Conservation (phyloP, 2,113 vertebrate genomes). For the Sminthopsis crassicaudata region DNA sequence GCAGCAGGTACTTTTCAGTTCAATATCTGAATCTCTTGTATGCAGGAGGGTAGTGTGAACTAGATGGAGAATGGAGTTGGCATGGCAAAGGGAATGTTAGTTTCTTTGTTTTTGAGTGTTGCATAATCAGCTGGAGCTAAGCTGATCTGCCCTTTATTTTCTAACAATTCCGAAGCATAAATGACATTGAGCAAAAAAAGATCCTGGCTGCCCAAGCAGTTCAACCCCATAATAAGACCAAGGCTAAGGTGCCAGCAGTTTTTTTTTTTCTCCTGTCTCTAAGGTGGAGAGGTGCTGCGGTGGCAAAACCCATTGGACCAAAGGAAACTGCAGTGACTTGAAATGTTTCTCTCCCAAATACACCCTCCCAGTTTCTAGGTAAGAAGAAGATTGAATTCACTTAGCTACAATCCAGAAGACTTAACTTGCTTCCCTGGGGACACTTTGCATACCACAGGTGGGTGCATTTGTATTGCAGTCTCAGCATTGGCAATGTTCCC, state of each 20-base stretch:
- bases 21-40: conserved; percentile 46
- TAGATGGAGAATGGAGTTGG: background rate
- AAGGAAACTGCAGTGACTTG: conserved; percentile 61
- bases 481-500: background rate
- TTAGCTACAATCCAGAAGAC: background rate
- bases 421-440: background rate
- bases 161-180: conserved; percentile 50
- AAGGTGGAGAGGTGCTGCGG: conserved; percentile 53
- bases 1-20: background rate
- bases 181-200: conserved; percentile 20
- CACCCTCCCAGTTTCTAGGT: conserved; percentile 7
- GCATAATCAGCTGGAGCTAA: conserved; percentile 7
- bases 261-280: conserved; percentile 47
- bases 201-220: conserved; percentile 27
- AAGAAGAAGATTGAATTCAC: conserved; percentile 7
- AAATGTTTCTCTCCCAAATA: conserved; percentile 67
- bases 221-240: conserved; percentile 19
- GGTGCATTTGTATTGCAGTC: background rate
- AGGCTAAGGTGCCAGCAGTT: conserved; percentile 39
- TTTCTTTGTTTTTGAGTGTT: conserved; percentile 35
- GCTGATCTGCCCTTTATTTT: conserved; percentile 46
- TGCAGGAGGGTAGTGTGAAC: conserved; percentile 24
- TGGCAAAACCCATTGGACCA: conserved; percentile 63
- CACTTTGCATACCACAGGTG: background rate
- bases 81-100: background rate